A percentile compares a stretch with the other conserved stretches of the same genome.
These are phyloP conservation scores for Cataglyphis albicans DNA, from an alignment of 2,888 invertebrate species.

Conservation along the genomic window DNA sequence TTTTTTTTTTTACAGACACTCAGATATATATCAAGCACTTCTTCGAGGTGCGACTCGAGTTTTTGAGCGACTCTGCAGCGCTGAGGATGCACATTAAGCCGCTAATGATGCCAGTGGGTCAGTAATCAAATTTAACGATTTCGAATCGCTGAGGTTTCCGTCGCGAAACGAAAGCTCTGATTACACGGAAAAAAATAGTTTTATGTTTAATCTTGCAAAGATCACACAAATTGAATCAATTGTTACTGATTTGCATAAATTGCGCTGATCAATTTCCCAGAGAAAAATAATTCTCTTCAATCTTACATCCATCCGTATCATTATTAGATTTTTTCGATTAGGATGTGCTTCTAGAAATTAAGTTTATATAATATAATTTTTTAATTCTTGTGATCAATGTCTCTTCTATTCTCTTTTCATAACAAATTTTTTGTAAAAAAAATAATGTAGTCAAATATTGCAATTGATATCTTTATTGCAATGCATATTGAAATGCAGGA, in stretches of 20 bases:
- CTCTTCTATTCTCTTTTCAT: background rate
- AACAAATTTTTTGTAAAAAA: background rate
- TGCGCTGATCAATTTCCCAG: background rate
- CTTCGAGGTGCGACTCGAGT: background rate
- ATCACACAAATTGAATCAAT: background rate
- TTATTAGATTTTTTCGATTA: background rate
- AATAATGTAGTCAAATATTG: background rate
- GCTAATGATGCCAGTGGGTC: conserved; percentile 2
- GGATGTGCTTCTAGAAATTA: background rate
- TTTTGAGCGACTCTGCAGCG: conserved; percentile 45
- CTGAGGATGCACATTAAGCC: conserved; percentile 45
- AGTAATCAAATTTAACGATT: conserved; percentile 45
- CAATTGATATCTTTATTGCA: background rate
- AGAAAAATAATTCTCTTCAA: background rate
- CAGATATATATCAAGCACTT: conserved; percentile 57
- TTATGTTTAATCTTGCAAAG: conserved; percentile 1
- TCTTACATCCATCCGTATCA: background rate
- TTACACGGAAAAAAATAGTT: conserved; percentile 1
- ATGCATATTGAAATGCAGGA: background rate
- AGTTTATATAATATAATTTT: background rate
- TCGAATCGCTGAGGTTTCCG: background rate
- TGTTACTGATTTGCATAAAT: background rate
- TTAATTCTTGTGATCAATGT: background rate
- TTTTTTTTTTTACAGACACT: conserved; percentile 42
- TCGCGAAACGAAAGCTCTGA: conserved; percentile 10